Evolutionary conservation across 2,888 invertebrate genomes (phyloP), one percentile per base, ranked within the genome.

Genomic region (Itoplectis maculator): DNA sequence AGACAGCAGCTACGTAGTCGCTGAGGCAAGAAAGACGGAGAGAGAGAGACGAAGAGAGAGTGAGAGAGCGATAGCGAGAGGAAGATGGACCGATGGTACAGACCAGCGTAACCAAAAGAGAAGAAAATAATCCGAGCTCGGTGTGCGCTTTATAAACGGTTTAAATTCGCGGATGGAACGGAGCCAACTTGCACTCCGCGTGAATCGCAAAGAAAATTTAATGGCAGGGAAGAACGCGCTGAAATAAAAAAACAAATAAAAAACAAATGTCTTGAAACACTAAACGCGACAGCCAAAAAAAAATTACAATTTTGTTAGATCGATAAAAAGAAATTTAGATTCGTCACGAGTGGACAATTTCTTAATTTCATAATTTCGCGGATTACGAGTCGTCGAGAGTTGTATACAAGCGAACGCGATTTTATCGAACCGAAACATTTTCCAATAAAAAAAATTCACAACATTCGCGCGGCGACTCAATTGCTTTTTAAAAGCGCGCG

Each of bases 91-190:
- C n/a, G n/a, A n/a, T n/a, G n/a, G n/a, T n/a, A n/a, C n/a, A n/a
- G n/a, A n/a, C n/a, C n/a, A n/a, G n/a, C n/a, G n/a, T n/a, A n/a
- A 68, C 18, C 56, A 42, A 56, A 77, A 69, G 49, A 37, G 63
- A 59, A 59, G 42, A 23, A 63, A 45, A 63, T n/a, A 37, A n/a
- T 18, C 59, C 69, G 82, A 82, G 81, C 49, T 56, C 56, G 23
- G 20, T 56, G 45, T 35, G 76, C 66, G 82, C 79, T 81, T 75
- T 74, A 81, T 82, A 84, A 87, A 87, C 72, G 79, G 82, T 81
- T 82, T 76, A 76, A 85, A 87, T 84, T 79, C 65, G 81, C 69
- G 63, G 65, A 45, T 37, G 76, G 56, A 76, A 66, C 54, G 11
- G 54, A 18, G 75, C 66, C 65, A 75, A 65, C 65, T 63, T 65